Base-by-base conservation (phyloP, 2,888 invertebrate species). In the Mesorhabditis belari region DNA sequence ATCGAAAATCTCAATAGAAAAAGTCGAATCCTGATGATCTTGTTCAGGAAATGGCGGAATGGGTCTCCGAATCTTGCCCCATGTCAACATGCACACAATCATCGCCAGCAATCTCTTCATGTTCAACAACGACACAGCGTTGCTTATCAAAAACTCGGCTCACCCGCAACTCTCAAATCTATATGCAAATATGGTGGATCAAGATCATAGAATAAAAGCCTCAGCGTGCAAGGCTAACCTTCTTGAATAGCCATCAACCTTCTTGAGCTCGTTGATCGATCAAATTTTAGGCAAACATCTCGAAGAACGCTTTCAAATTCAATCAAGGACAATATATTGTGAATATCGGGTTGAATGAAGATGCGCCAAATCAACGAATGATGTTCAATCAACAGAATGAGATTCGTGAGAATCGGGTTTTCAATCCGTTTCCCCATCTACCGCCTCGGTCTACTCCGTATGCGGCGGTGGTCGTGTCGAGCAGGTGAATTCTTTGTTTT, bases 401-500 rank as follows among this genome's bases (percentile, higher is more conserved):
- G 67, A 86, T 96, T 2, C 86, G 88, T 67, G 87, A 90, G 62
- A 98, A 98, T 83, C 87, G 86, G 74, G 88, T 95, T 12, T 85
- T 86, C 21, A 92, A 95, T 81, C 89, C 92, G 0, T 94, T 90
- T 82, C 86, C 87, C 0, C 86, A 87, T 71, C 82, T 96, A 50
- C 89, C 89, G 74, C 92, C 96, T 0, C 86, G 98, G 74, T 92
- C 91, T 65, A 86, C 90, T 70, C 94, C 95, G 0, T 90, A 94
- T 1, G 96, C 95, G 0, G 89, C 92, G 0, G 86, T 96, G 44
- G 91, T 94, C 0, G 86, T 96, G 23, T 90, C 91, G 0, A 77
- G 77, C 65, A 74, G 71, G 68, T 70, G 50, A 87, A 21, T 88
- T 98, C n/a, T 91, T 94, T 81, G 94, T 92, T 72, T 89, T 91